Conservation (phyloP, 2,113 vertebrate species). For the Pandion haliaetus region DNA sequence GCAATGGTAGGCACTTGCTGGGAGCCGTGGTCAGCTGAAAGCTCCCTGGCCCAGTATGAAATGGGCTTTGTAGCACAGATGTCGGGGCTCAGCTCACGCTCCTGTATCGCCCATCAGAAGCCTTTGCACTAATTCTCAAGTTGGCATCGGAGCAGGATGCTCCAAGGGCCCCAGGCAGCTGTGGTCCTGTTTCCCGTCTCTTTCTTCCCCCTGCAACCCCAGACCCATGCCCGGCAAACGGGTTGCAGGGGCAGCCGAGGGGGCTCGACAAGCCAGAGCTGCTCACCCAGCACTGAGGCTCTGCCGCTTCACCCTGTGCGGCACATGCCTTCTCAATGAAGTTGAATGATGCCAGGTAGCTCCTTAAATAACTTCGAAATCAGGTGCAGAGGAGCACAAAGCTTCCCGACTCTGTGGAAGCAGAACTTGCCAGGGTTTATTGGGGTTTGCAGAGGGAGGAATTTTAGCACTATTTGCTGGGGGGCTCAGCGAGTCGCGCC, state of each 20-base stretch:
- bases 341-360: accelerated
- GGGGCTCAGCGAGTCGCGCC: accelerated
- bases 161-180: neutral
- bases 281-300: neutral
- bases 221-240: accelerated
- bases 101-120: neutral
- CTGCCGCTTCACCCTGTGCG: accelerated
- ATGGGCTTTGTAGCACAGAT: neutral
- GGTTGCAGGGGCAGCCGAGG: neutral
- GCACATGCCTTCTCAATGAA: accelerated
- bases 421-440: neutral
- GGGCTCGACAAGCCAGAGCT: neutral
- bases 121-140: neutral
- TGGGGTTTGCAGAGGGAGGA: neutral
- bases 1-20: neutral
- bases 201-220: neutral
- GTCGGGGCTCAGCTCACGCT: neutral
- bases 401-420: neutral
- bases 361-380: neutral
- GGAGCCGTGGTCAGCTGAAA: neutral
- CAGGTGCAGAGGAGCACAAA: neutral
- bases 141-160: neutral
- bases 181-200: neutral
- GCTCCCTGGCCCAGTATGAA: neutral
- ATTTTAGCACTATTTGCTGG: neutral